Evolutionary conservation across 2,113 vertebrate species (phyloP).

Genomic region (Eleginops maclovinus): DNA sequence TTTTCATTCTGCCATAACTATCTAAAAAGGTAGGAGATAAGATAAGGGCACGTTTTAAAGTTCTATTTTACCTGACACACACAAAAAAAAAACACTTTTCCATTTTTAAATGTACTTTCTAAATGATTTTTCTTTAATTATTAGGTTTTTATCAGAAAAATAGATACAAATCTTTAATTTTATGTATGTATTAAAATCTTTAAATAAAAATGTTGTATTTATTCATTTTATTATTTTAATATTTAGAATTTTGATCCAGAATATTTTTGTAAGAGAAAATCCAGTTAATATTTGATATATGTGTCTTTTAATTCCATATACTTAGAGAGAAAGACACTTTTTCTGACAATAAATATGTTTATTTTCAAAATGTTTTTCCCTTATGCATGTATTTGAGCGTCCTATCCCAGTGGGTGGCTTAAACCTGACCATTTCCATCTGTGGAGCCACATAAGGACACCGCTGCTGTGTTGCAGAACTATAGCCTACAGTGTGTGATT

Average conservation of each 20-base stretch:
- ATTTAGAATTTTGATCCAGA: too few relatives aligned
- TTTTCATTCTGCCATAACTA: too few relatives aligned
- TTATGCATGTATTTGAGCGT: neutral
- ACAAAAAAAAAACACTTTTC: too few relatives aligned
- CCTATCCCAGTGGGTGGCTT: neutral
- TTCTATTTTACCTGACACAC: too few relatives aligned
- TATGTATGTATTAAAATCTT: too few relatives aligned
- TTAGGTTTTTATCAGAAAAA: too few relatives aligned
- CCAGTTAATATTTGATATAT: neutral
- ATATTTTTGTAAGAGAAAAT: neutral
- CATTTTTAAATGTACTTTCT: too few relatives aligned
- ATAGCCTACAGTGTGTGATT: conserved; percentile 8
- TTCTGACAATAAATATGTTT: neutral
- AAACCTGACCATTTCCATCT: neutral
- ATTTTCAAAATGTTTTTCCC: neutral
- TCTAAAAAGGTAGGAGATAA: too few relatives aligned
- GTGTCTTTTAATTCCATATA: neutral
- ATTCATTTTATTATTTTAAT: neutral
- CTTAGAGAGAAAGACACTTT: neutral
- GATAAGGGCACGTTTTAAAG: too few relatives aligned
- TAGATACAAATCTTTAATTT: too few relatives aligned
- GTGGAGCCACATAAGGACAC: conserved; percentile 4
- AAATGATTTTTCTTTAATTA: too few relatives aligned
- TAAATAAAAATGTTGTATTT: too few relatives aligned
- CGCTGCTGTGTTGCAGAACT: neutral